phyloP scores from a whole-genome alignment of 2,113 vertebrate genomes.

The Hylia prasina region DNA sequence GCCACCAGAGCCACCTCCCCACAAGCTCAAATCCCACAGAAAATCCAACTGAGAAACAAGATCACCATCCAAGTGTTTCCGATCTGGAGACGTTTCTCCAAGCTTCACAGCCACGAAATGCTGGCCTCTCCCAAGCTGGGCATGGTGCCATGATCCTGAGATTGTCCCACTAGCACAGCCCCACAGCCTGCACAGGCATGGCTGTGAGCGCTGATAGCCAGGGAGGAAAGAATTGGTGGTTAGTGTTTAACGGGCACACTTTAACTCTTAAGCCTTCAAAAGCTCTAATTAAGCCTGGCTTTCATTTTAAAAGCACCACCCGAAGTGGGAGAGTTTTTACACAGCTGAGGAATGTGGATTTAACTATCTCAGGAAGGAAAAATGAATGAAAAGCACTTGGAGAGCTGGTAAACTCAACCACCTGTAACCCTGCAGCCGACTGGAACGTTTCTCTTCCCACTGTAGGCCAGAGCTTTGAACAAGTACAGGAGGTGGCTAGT shows the following conservation, averaged over 20 bases:
- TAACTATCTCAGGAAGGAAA: constrained; percentile 46
- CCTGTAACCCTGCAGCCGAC: background rate
- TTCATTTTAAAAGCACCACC: background rate
- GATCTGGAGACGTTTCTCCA: background rate
- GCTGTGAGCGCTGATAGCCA: background rate
- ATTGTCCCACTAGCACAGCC: background rate
- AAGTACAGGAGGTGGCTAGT: background rate
- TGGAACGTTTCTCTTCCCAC: background rate
- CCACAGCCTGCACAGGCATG: fast-evolving
- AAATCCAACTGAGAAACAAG: background rate
- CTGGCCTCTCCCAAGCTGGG: background rate
- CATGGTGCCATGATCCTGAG: background rate
- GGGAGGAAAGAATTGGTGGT: background rate
- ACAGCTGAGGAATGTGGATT: constrained; percentile 18
- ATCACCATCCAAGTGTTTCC: background rate
- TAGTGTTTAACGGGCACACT: background rate
- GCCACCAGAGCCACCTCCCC: background rate
- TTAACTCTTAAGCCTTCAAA: constrained; percentile 32
- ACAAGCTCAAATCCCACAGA: background rate
- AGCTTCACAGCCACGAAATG: background rate
- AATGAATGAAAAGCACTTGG: constrained; percentile 38
- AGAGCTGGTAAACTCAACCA: constrained; percentile 13
- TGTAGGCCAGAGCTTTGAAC: background rate
- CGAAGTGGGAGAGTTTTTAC: background rate
- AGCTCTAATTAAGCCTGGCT: constrained; percentile 42